Evolutionary conservation across 2,888 invertebrate species (phyloP), one percentile per base, ranked within the genome.

Genomic region (Hermaeophaga mercurialis): DNA sequence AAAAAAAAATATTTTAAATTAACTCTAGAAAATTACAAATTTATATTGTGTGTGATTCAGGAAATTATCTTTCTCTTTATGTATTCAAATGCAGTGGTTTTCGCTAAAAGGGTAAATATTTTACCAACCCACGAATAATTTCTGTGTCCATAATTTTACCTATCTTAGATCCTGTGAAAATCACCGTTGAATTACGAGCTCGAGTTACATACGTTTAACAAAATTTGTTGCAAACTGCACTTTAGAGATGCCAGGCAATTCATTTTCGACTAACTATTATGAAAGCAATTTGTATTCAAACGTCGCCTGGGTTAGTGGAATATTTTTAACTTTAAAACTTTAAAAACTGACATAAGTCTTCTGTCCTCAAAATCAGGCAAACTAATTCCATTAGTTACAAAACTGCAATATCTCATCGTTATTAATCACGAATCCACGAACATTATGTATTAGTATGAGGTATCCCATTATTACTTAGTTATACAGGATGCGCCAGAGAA

Each of bases 221-320:
- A 38, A 38, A 15, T 38, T 38, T 18, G 38, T 38, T 18, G 38
- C 38, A 38, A 38, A 38, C 15, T 38, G 38, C 38, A 38, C 38
- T 38, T 38, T 17, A 17, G 15, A 38, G 38, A 38, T 1, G 38
- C 15, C 17, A n/a, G 5, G 38, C 18, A 38, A 38, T 38, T 38
- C 38, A 38, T 38, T 38, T 28, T 28, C 28, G 6, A 28, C 28
- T 28, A n/a, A 28, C 28, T 38, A 12, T 38, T 38, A 38, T 38
- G 38, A 17, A 18, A 17, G 38, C 18, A 38, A 38, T 38, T 38
- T 38, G 38, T 38, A 38, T 38, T 15, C 38, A 38, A 15, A 15
- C 15, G 17, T 18, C 38, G 38, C 38, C 38, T 38, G 14, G 38
- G 38, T 38, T 38, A n/a, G 14, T 18, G 15, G 9, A 18, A 38